These are phyloP conservation scores for Australoheros scitulus DNA, from an alignment of 2,113 vertebrate genomes.

Conservation along the genomic window DNA sequence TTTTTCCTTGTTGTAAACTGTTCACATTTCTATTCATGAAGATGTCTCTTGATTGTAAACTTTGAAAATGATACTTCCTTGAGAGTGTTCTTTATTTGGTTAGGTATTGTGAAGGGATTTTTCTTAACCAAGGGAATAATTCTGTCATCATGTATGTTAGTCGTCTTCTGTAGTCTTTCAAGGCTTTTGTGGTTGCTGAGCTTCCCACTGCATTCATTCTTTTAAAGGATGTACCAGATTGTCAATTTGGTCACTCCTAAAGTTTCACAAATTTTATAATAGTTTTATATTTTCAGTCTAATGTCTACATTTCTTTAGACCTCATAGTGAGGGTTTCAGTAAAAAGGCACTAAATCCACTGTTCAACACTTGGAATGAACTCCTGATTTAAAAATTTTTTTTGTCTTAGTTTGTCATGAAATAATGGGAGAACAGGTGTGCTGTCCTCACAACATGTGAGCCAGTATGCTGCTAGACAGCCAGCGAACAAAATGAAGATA, in stretches of 20 bases:
- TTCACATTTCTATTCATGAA: not conserved
- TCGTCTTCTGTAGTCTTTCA: not conserved
- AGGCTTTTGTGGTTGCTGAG: not conserved
- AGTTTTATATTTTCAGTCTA: not conserved
- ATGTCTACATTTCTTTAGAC: not conserved
- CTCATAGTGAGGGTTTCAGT: accelerated
- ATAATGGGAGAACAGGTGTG: not conserved
- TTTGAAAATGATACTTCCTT: not conserved
- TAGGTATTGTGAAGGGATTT: not conserved
- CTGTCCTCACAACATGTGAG: too few species aligned
- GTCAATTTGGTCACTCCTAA: not conserved
- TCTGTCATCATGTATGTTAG: not conserved
- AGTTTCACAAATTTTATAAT: not conserved
- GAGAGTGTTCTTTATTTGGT: not conserved
- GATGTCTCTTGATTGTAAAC: not conserved
- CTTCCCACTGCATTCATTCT: not conserved
- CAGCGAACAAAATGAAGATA: too few species aligned
- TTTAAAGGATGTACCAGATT: not conserved
- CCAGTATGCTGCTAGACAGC: too few species aligned
- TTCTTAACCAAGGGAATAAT: not conserved
- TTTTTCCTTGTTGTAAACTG: not conserved
- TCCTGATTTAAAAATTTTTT: not conserved
- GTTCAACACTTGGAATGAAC: not conserved
- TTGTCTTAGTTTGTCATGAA: not conserved
- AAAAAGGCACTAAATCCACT: not conserved